Base-by-base conservation (phyloP, 2,113 vertebrate genomes). In the Mus pahari region DNA sequence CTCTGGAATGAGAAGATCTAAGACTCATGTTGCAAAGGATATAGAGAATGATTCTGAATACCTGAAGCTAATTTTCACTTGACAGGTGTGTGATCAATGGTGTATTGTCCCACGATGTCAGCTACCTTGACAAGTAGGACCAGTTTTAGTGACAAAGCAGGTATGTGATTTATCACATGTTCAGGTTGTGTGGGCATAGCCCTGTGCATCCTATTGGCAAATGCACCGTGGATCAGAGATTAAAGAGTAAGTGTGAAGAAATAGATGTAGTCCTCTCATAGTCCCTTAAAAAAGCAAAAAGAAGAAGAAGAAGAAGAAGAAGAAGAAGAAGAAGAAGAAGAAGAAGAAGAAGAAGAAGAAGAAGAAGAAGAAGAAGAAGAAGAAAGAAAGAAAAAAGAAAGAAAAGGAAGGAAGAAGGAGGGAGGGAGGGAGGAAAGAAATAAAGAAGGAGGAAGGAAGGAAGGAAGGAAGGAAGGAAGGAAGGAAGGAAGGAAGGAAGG, bases 201-300 rank as follows among this genome's bases (percentile, higher is more conserved):
- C 24, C 33, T 58, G 28, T 36, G 12, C 5, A 93, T 16, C 28
- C 31, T 39, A 19, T 22, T 33, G 64, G 58, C 48, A 79, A 50
- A 88, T 1, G 10, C 42, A 36, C 39, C 22, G 26, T 36, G 31
- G 8, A 3, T 50, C 17, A 16, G 74, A 78, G 39, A 42, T 94
- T 36, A 48, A 92, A 91, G 92, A 93, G 55, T 1, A 89, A 96
- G 5, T 55, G 50, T 79, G 36, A 94, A 78, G 62, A 95, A 86
- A n/a, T 53, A 78, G 60, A 1, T 78, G 12, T 45, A 39, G 64
- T 91, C 55, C 53, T 91, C 20, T 88, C 55, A 19, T 62, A 42
- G 71, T 26, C 14, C 48, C 48, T 96, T 48, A 62, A 45, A 94
- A 94, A 66, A 6, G 10, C n/a, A 10, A 11, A 28, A 48, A 8